Conservation (phyloP, 2,113 vertebrate species). For the Bubo scandiacus region DNA sequence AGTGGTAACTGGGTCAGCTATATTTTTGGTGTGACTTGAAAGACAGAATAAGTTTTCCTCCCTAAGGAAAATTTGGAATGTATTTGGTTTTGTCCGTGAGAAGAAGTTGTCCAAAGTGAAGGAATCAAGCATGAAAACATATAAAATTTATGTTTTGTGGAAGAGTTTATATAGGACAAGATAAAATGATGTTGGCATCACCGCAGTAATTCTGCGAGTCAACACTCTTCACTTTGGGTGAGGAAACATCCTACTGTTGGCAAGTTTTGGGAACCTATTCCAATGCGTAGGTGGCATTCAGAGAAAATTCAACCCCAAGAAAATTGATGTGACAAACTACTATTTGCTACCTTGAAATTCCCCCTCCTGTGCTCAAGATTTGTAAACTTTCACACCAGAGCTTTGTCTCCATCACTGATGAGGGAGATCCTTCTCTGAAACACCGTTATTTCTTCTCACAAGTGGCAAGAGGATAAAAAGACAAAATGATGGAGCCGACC, state of each 20-base stretch:
- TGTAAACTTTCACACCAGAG: not conserved
- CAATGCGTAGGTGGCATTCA: not conserved
- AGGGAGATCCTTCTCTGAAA: not conserved
- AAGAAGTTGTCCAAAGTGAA: not conserved
- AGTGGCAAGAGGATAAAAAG: not conserved
- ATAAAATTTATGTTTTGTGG: not conserved
- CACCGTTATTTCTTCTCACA: not conserved
- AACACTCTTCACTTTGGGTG: not conserved
- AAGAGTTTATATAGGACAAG: not conserved
- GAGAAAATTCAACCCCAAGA: not conserved
- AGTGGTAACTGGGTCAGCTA: constrained; percentile 36
- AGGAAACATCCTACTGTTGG: not conserved
- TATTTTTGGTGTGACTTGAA: constrained; percentile 30
- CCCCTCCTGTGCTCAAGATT: not conserved
- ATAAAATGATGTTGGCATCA: not conserved
- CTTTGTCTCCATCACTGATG: not conserved
- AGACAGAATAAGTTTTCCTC: constrained; percentile 19
- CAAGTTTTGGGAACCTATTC: not conserved
- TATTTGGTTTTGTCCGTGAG: not conserved
- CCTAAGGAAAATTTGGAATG: not conserved
- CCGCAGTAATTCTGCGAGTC: not conserved
- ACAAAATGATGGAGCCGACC: not conserved
- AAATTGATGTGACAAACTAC: not conserved
- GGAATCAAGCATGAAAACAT: not conserved
- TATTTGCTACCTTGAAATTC: not conserved